Conservation (phyloP, 1,140 invertebrate species). For the Drosophila santomea region DNA sequence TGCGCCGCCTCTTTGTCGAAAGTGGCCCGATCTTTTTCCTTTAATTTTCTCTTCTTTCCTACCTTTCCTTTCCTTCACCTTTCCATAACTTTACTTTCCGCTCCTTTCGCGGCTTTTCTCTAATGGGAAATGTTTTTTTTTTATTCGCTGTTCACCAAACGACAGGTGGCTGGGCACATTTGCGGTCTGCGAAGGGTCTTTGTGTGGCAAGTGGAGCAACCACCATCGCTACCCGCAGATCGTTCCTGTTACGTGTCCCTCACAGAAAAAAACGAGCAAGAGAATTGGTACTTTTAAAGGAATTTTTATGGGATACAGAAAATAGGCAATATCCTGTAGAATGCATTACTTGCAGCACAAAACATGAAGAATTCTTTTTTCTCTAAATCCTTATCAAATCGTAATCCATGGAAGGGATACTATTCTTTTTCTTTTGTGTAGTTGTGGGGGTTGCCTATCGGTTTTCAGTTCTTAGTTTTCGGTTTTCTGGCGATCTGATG, state of each 20-base stretch:
- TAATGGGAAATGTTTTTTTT: constrained; percentile 45
- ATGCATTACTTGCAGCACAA: too few relatives aligned
- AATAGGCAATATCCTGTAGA: too few relatives aligned
- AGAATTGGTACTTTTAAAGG: not conserved
- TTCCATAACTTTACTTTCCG: constrained; percentile 6
- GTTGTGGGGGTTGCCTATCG: constrained; percentile 64
- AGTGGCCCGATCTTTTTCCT: constrained; percentile 32
- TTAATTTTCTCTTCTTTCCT: not conserved
- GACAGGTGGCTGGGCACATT: constrained; percentile 62
- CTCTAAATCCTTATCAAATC: too few relatives aligned
- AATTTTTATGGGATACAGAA: too few relatives aligned
- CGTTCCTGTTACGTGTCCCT: constrained; percentile 16
- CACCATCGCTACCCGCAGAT: constrained; percentile 18
- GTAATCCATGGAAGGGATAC: not conserved
- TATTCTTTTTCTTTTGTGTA: constrained; percentile 17
- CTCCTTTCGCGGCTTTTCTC: constrained; percentile 30
- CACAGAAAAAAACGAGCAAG: constrained; percentile 2
- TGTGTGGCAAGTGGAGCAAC: constrained; percentile 34
- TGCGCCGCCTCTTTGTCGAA: constrained; percentile 49
- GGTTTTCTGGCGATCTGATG: constrained; percentile 53
- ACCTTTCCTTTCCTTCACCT: not conserved
- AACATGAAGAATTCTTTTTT: too few relatives aligned
- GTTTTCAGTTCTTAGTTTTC: constrained; percentile 39
- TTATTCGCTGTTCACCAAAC: constrained; percentile 42
- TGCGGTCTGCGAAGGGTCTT: constrained; percentile 30